These are phyloP conservation scores for Scaptomyza tumidula DNA, from an alignment of 2,888 invertebrate genomes.

Conservation along the genomic window DNA sequence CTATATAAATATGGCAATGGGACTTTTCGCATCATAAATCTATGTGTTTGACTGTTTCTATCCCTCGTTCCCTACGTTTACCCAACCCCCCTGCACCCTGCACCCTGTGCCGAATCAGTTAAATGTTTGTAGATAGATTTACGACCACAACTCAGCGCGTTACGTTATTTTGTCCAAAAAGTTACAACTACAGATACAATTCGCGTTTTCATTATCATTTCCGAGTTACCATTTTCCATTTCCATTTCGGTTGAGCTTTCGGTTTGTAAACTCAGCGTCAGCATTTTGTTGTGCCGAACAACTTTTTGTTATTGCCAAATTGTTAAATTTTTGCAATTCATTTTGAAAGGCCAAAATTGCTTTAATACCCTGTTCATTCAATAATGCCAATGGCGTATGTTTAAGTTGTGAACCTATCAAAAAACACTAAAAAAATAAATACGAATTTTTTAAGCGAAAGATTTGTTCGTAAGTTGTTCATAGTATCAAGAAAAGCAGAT, in stretches of 20 bases:
- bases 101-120: slow-evolving; percentile 29
- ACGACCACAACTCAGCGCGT: slow-evolving; percentile 35
- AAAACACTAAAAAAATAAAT: too few species aligned
- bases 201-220: slow-evolving; percentile 40
- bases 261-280: slow-evolving; percentile 26
- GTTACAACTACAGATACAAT: slow-evolving; percentile 32
- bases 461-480: too few species aligned
- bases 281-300: slow-evolving; percentile 35
- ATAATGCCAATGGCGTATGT: not conserved
- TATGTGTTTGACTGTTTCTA: slow-evolving; percentile 17
- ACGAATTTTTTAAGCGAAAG: too few species aligned
- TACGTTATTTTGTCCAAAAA: slow-evolving; percentile 20
- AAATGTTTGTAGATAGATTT: slow-evolving; percentile 49
- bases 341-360: slow-evolving; percentile 29
- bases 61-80: too few species aligned
- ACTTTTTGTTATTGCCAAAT: slow-evolving; percentile 43
- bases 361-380: slow-evolving; percentile 11
- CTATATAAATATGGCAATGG: slow-evolving; percentile 58
- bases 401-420: not conserved
- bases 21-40: slow-evolving; percentile 65
- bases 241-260: slow-evolving; percentile 41
- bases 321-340: slow-evolving; percentile 43
- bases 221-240: slow-evolving; percentile 31
- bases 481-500: too few species aligned
- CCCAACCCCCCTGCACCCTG: too few species aligned